Percentiles rank a stretch among this genome's conserved stretches.
Conservation (phyloP, 2,113 vertebrate species). For the Oncorhynchus kisutch region DNA sequence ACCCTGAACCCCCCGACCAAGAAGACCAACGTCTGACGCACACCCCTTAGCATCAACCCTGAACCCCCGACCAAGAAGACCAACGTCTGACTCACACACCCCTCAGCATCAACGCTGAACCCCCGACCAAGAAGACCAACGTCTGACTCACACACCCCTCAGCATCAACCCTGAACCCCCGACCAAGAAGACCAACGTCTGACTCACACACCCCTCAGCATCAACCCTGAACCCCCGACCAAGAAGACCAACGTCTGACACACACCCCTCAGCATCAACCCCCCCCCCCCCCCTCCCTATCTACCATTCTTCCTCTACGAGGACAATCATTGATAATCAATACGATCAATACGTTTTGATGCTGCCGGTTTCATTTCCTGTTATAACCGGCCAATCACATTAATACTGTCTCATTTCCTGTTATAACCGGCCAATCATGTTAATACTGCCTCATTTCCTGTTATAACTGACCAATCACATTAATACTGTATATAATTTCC, state of each 20-base stretch:
- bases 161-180: background rate
- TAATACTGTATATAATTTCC: too few relatives aligned
- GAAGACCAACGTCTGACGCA: slow-evolving; percentile 82
- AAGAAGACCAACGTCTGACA: background rate
- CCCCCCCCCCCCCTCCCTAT: background rate
- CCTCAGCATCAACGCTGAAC: too few relatives aligned
- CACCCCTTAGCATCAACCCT: too few relatives aligned
- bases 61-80: background rate
- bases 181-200: background rate
- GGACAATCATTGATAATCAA: background rate
- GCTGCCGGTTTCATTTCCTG: too few relatives aligned
- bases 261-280: too few relatives aligned
- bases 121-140: background rate
- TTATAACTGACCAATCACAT: too few relatives aligned
- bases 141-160: background rate
- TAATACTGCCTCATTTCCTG: too few relatives aligned
- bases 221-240: background rate
- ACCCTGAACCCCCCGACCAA: slow-evolving; percentile 74
- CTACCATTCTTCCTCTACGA: background rate
- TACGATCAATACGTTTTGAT: too few relatives aligned
- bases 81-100: background rate
- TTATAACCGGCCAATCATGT: too few relatives aligned
- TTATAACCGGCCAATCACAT: too few relatives aligned
- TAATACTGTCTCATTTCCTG: too few relatives aligned
- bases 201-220: too few relatives aligned